phyloP scores from a whole-genome alignment of 2,888 invertebrate species.

The Tiliacea aurago region DNA sequence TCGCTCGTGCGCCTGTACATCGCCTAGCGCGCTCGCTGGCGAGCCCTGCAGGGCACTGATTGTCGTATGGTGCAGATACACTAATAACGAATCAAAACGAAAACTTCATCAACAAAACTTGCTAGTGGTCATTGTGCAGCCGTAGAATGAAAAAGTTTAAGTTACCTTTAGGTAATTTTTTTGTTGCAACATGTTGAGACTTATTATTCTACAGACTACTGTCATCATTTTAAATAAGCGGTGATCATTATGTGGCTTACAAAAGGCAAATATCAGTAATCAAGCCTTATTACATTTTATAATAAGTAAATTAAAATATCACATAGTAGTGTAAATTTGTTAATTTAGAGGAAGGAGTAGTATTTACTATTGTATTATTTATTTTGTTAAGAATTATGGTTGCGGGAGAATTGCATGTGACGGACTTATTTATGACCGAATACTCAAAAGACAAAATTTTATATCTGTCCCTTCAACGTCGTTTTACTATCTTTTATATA shows the following conservation, averaged over 20 bases:
- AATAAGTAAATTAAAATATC: no score
- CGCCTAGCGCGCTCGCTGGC: no score
- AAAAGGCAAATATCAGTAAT: neutral
- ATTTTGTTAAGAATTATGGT: conserved; percentile 1
- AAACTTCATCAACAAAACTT: neutral
- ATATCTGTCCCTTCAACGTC: no score
- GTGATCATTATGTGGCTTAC: neutral
- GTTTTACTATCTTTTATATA: no score
- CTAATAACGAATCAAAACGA: neutral
- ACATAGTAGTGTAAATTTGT: neutral
- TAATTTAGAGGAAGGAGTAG: neutral
- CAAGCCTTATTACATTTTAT: neutral
- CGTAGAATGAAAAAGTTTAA: neutral
- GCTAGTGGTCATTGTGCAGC: neutral
- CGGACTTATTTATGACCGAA: neutral
- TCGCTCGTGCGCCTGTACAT: conserved; percentile 91
- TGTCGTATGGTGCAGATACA: neutral
- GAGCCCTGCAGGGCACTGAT: no score
- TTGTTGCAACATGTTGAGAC: neutral
- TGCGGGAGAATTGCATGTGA: neutral
- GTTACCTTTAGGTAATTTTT: neutral
- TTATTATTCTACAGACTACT: neutral
- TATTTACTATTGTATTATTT: conserved; percentile 13
- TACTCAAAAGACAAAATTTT: neutral
- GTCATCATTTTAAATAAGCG: neutral